Conservation (phyloP, 2,797 vertebrate genomes). For the Micropoecilia bifurca region DNA sequence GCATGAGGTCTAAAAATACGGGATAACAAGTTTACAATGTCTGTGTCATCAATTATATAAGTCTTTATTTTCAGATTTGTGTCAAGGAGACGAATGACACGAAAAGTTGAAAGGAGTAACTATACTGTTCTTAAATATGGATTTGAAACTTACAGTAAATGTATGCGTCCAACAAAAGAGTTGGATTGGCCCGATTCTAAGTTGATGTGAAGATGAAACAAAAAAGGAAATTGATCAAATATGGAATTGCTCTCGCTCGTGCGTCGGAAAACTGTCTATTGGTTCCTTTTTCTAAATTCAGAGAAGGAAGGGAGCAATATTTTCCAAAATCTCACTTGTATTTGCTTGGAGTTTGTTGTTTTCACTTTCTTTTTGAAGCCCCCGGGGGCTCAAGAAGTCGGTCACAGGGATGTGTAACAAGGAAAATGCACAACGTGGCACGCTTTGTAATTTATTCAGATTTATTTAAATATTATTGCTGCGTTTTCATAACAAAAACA, state of each 20-base stretch:
- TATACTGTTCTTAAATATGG: conserved; percentile 64
- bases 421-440: conserved; percentile 54
- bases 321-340: conserved; percentile 42
- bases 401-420: conserved; percentile 60
- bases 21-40: conserved; percentile 95
- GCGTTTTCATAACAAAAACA: conserved; percentile 54
- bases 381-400: conserved; percentile 54
- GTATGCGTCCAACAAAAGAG: background rate
- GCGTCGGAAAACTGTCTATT: background rate
- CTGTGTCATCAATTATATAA: conserved; percentile 93
- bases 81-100: conserved; percentile 96
- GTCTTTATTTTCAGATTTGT: conserved; percentile 96
- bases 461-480: conserved; percentile 63
- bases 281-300: background rate
- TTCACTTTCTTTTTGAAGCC: conserved; percentile 50
- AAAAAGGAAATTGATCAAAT: background rate
- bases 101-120: conserved; percentile 82
- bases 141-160: background rate
- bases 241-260: background rate
- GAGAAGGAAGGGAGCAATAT: background rate
- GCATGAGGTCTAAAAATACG: conserved; percentile 88
- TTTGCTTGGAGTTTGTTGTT: conserved; percentile 44
- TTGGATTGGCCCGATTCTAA: background rate
- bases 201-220: background rate
- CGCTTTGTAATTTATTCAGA: conserved; percentile 55